phyloP scores from a whole-genome alignment of 2,797 vertebrate genomes.

The Nyctibius grandis region DNA sequence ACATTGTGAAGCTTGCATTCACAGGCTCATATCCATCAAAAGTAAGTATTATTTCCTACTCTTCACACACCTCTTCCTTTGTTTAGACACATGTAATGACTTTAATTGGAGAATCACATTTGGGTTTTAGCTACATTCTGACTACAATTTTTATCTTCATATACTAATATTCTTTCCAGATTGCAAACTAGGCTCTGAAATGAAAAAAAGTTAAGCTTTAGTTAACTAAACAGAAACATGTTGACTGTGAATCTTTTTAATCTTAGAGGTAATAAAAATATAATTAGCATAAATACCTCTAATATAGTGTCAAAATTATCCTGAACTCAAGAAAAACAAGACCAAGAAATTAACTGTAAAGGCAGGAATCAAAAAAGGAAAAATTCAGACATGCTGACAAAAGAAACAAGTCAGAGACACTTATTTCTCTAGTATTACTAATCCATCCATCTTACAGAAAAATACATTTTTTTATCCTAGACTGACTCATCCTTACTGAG shows the following conservation, averaged over 20 bases:
- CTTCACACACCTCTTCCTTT: not conserved
- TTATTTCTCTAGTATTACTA: not conserved
- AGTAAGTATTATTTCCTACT: not conserved
- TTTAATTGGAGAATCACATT: not conserved
- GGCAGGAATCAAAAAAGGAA: not conserved
- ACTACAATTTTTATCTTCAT: not conserved
- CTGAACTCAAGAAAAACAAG: not conserved
- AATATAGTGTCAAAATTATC: not conserved
- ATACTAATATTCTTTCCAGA: not conserved
- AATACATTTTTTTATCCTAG: not conserved
- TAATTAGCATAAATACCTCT: not conserved
- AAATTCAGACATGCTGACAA: not conserved
- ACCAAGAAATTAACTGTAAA: not conserved
- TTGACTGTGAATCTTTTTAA: not conserved
- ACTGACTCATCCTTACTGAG: not conserved
- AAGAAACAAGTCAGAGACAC: not conserved
- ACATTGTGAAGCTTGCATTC: not conserved
- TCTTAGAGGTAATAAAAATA: not conserved
- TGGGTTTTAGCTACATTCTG: not conserved
- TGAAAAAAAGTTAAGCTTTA: not conserved
- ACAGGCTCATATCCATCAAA: not conserved
- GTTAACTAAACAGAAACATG: not conserved
- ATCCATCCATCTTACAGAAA: not conserved
- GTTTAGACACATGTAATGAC: not conserved
- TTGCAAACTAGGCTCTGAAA: not conserved